Conservation (phyloP, 2,888 invertebrate species). For the Limnephilus auricula region DNA sequence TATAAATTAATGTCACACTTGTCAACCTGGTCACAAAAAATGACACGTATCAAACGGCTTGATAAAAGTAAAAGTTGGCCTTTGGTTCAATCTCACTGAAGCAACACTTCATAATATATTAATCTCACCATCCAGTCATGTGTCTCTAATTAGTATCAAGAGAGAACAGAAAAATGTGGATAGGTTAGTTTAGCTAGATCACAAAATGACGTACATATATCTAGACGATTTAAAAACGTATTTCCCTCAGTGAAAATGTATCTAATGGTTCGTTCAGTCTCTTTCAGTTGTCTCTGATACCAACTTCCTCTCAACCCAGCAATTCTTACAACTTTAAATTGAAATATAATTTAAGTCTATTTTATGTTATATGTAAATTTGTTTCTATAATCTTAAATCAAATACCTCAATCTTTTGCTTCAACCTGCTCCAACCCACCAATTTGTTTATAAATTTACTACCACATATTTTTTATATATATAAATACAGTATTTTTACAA, state of each 20-base stretch:
- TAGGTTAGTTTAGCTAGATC: not conserved
- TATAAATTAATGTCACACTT: slow-evolving; percentile 60
- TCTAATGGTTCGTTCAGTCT: not conserved
- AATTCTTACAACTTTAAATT: too few species aligned
- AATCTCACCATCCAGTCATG: not conserved
- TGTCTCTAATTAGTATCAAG: not conserved
- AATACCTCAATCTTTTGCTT: too few species aligned
- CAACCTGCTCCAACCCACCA: too few species aligned
- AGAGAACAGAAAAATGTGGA: not conserved
- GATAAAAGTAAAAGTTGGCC: slow-evolving; percentile 61
- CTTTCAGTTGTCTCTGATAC: not conserved
- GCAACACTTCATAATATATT: not conserved
- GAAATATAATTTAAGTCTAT: too few species aligned
- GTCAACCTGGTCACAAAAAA: slow-evolving; percentile 54
- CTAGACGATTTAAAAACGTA: not conserved
- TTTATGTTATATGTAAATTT: too few species aligned
- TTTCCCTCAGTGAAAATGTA: not conserved
- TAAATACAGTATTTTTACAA: too few species aligned
- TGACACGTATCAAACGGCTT: slow-evolving; percentile 53
- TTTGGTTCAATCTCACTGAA: not conserved
- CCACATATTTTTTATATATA: too few species aligned
- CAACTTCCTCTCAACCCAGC: not conserved
- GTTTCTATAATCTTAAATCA: too few species aligned
- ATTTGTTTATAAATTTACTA: too few species aligned
- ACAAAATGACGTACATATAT: not conserved